Evolutionary conservation across 2,113 vertebrate genomes (phyloP), one percentile per base, ranked within the genome.

Genomic region (Pelodiscus sinensis): DNA sequence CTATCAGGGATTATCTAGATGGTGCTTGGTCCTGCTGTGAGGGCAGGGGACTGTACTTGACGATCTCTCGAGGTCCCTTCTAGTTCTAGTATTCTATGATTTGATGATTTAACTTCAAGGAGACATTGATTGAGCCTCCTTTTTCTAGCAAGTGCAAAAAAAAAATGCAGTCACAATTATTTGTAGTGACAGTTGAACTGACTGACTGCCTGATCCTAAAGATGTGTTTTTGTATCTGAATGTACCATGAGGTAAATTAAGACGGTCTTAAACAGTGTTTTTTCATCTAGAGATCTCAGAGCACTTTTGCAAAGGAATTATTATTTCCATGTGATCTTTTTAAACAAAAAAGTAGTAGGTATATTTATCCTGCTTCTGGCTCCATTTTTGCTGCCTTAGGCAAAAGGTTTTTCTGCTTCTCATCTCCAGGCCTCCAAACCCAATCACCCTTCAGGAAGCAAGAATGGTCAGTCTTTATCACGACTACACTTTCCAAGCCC

Each of bases 201-300:
- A 84, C 75, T 87, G 65, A 91, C 56, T 86, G 60, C 6, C 87
- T 87, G 16, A 31, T 89, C 24, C 16, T 80, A 82, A 94, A 88
- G 8, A 1, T 44, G 27, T 51, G 9, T 21, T 93, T 38, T 96
- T 77, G 52, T 31, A 55, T 24, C 3, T 86, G 31, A 84, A 78
- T 44, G 29, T 50, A 50, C 22, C 24, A 75, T 44, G 22, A 44
- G 12, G 38, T 50, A 13, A 21, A 12, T 50, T 35, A 57, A 86
- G 22, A 55, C 3, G 81, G n/a, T 44, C 31, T 6, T 52, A 85
- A 85, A 54, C 5, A 25, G n/a, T 90, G 83, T 10, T 2, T 79
- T 87, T 51, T 56, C 88, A 58, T 35, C 24, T 80, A n/a, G 62
- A 83, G 25, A 94, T 87, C 31, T 81, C 77, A 88, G 84, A 93